phyloP scores from a whole-genome alignment of 2,113 vertebrate genomes.

The Brachirus orientalis region DNA sequence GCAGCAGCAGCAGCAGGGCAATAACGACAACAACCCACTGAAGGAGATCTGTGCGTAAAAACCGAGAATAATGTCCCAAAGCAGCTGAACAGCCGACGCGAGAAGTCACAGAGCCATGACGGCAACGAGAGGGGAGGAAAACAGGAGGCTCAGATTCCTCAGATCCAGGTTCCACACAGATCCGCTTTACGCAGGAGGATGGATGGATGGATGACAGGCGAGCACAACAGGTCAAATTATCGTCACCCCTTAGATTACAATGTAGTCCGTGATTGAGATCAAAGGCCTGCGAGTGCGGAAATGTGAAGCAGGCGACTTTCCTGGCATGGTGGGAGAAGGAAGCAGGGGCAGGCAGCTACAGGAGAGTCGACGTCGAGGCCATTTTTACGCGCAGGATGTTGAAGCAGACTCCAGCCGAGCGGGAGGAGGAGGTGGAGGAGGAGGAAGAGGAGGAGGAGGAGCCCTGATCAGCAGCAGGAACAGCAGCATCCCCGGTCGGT shows the following conservation, averaged over 20 bases:
- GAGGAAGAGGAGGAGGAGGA: constrained; percentile 11
- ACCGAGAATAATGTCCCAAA: neutral
- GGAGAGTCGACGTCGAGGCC: constrained; percentile 32
- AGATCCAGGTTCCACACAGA: constrained; percentile 2
- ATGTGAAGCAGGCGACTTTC: constrained; percentile 24
- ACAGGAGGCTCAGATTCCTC: constrained; percentile 30
- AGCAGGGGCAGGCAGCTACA: neutral
- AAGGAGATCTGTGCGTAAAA: constrained; percentile 24
- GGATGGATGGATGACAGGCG: neutral
- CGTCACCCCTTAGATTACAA: neutral
- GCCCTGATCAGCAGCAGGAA: constrained; percentile 43
- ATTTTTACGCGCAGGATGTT: constrained; percentile 44
- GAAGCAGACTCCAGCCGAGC: constrained; percentile 20
- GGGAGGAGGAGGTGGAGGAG: neutral
- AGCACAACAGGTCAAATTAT: constrained; percentile 22
- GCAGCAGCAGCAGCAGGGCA: too few relatives aligned
- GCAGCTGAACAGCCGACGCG: neutral
- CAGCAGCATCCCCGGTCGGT: constrained; percentile 51
- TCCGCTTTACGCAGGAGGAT: neutral
- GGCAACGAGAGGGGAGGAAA: neutral
- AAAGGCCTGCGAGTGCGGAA: constrained; percentile 27
- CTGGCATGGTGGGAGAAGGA: constrained; percentile 29
- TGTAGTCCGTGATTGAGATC: neutral
- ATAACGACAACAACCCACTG: neutral
- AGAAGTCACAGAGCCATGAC: constrained; percentile 25